These are phyloP conservation scores for cattle (Bos taurus) DNA, from an alignment of 2,113 vertebrate genomes.

Conservation along the genomic window DNA sequence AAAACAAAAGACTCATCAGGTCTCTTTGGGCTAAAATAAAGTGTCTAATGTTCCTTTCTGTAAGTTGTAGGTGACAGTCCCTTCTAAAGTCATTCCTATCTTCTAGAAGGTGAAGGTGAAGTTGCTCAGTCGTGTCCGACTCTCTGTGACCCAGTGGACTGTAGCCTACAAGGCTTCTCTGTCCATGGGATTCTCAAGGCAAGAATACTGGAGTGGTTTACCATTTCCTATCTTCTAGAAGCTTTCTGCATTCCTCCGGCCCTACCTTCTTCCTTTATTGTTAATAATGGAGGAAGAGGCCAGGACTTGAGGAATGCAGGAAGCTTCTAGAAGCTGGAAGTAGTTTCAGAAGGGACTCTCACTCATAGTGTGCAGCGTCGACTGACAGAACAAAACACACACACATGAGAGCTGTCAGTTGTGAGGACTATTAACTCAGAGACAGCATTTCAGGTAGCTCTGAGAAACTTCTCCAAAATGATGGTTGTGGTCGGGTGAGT, in stretches of 20 bases:
- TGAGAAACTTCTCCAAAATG: not conserved
- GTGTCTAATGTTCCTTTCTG: not conserved
- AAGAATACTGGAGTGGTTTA: too few relatives aligned
- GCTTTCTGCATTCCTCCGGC: not conserved
- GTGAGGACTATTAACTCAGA: not conserved
- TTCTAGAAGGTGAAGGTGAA: not conserved
- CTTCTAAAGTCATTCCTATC: not conserved
- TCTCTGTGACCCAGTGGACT: too few relatives aligned
- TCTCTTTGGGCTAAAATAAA: not conserved
- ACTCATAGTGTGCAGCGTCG: not conserved
- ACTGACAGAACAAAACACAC: not conserved
- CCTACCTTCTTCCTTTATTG: not conserved
- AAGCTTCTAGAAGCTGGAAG: not conserved
- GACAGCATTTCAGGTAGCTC: not conserved
- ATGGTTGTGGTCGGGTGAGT: not conserved
- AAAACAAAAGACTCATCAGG: not conserved
- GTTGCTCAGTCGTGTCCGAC: too few relatives aligned
- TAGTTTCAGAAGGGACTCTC: not conserved
- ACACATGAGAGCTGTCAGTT: not conserved
- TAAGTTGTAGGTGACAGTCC: too few relatives aligned
- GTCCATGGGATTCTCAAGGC: too few relatives aligned
- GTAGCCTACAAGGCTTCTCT: too few relatives aligned
- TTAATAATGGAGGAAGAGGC: not conserved
- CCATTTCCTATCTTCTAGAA: not conserved
- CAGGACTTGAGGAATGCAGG: not conserved